phyloP scores from a whole-genome alignment of 1,140 invertebrate species.

The Leptinotarsa undecemlineata region DNA sequence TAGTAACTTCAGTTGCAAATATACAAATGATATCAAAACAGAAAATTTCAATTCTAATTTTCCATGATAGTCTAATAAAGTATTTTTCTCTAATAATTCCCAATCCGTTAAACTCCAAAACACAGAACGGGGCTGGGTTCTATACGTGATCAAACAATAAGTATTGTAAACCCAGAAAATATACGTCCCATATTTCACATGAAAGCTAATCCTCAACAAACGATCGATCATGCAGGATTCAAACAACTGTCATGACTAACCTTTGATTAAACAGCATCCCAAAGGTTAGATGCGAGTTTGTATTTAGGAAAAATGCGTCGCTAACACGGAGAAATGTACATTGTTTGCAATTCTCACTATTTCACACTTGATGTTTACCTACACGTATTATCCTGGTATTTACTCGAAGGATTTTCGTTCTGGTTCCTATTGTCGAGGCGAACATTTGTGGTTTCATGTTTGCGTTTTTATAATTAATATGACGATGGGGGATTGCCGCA shows the following conservation, averaged over 20 bases:
- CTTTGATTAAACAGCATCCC: slow-evolving; percentile 17
- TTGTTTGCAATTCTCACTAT: slow-evolving; percentile 48
- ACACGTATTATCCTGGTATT: slow-evolving; percentile 32
- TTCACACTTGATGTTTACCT: slow-evolving; percentile 45
- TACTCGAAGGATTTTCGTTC: slow-evolving; percentile 17
- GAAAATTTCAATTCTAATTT: too few relatives aligned
- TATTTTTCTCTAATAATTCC: too few relatives aligned
- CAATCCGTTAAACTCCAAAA: too few relatives aligned
- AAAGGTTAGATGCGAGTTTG: neutral
- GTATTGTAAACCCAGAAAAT: neutral
- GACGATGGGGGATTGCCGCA: neutral
- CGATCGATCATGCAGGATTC: slow-evolving; percentile 24
- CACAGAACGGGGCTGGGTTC: too few relatives aligned
- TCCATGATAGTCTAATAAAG: too few relatives aligned
- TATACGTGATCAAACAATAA: neutral
- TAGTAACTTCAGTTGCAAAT: too few relatives aligned
- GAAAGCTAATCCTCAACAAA: neutral
- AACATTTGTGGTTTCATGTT: slow-evolving; percentile 34
- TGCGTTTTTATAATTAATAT: slow-evolving; percentile 36
- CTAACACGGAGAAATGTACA: slow-evolving; percentile 12
- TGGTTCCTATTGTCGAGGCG: slow-evolving; percentile 17
- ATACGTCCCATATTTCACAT: neutral
- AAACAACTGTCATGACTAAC: slow-evolving; percentile 19
- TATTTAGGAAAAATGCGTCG: slow-evolving; percentile 1
- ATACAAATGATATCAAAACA: too few relatives aligned